phyloP scores from a whole-genome alignment of 1,140 invertebrate genomes.

The Stenopsyche tienmushanensis region DNA sequence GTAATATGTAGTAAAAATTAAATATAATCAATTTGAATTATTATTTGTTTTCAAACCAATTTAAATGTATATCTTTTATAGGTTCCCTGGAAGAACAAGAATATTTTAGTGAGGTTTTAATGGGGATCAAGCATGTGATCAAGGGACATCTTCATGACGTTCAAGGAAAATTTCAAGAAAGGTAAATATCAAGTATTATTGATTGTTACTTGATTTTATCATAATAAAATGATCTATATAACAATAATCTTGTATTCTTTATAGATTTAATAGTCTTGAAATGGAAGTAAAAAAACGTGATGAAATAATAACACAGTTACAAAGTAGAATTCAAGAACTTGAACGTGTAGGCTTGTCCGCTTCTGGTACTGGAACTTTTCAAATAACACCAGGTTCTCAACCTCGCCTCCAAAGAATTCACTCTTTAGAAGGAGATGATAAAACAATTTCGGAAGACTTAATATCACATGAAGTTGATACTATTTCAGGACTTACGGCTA shows the following conservation, averaged over 20 bases:
- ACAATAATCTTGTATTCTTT: not conserved
- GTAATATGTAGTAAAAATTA: no score
- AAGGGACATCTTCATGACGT: slow-evolving; percentile 68
- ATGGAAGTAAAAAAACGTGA: slow-evolving; percentile 74
- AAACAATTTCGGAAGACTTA: slow-evolving; percentile 17
- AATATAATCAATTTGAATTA: slow-evolving; percentile 6
- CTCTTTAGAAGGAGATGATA: slow-evolving; percentile 19
- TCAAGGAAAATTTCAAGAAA: slow-evolving; percentile 65
- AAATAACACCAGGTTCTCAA: not conserved
- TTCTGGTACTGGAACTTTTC: slow-evolving; percentile 5
- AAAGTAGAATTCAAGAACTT: slow-evolving; percentile 68
- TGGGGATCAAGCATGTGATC: slow-evolving; percentile 75
- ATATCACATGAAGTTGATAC: slow-evolving; percentile 35
- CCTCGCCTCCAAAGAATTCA: slow-evolving; percentile 1
- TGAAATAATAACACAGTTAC: slow-evolving; percentile 74
- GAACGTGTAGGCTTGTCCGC: slow-evolving; percentile 53
- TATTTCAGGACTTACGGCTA: slow-evolving; percentile 45
- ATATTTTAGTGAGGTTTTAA: slow-evolving; percentile 72
- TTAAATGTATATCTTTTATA: slow-evolving; percentile 37
- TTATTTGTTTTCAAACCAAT: not conserved
- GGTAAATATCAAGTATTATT: slow-evolving; percentile 40
- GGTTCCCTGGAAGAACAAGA: slow-evolving; percentile 67
- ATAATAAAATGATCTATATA: not conserved
- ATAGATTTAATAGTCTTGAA: slow-evolving; percentile 71
- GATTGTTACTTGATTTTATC: not conserved